A percentile compares a stretch with the other conserved stretches of the same genome.
Evolutionary conservation across 2,797 vertebrate genomes (phyloP).

Genomic region (Calcarius lapponicus): DNA sequence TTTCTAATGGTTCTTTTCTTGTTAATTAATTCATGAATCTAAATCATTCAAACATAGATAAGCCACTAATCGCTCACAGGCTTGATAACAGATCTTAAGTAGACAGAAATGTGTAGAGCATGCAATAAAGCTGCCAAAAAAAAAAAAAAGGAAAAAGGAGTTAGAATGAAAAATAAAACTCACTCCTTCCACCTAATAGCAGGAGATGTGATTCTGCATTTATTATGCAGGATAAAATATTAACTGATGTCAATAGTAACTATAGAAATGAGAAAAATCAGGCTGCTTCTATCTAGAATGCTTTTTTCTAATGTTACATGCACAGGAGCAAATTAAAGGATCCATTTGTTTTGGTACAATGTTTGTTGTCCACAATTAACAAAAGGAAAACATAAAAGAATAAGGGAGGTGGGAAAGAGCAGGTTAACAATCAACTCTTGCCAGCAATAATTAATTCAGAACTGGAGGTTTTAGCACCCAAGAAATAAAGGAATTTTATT

Average conservation of each 20-base stretch:
- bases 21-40: slow-evolving; percentile 44
- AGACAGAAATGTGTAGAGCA: background rate
- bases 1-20: slow-evolving; percentile 34
- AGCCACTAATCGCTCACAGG: slow-evolving; percentile 21
- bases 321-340: background rate
- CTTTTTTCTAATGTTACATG: background rate
- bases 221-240: slow-evolving; percentile 3
- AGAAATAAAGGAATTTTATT: background rate
- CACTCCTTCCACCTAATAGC: background rate
- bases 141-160: background rate
- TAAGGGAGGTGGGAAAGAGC: background rate
- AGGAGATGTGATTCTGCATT: slow-evolving; percentile 2
- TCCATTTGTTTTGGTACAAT: background rate
- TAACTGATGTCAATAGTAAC: background rate
- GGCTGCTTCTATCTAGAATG: background rate
- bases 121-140: background rate
- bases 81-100: slow-evolving; percentile 21
- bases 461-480: background rate
- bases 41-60: slow-evolving; percentile 45
- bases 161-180: background rate
- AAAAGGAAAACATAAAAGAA: background rate
- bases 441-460: background rate
- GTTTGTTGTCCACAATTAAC: background rate
- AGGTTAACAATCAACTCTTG: background rate
- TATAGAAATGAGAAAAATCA: background rate